A percentile compares a stretch with the other conserved stretches of the same genome.
Conservation (phyloP, 2,113 vertebrate species). For the Arenaria interpres region DNA sequence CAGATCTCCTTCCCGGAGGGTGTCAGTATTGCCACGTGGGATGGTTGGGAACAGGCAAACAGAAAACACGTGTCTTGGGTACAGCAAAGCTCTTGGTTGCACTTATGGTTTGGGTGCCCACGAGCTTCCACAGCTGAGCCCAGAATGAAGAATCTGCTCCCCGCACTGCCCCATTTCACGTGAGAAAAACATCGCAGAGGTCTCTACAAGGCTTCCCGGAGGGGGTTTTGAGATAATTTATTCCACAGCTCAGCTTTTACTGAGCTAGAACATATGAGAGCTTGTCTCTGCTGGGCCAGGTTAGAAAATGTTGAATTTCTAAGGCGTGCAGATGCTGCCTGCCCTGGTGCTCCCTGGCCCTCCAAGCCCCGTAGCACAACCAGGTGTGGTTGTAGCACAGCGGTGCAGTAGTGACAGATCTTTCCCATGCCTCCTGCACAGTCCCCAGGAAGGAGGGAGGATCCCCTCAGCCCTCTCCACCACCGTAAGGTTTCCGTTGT, state of each 20-base stretch:
- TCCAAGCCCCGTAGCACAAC: not conserved
- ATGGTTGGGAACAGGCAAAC: not conserved
- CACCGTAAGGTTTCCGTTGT: fast-evolving
- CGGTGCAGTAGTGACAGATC: not conserved
- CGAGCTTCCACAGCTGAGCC: not conserved
- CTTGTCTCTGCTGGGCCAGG: not conserved
- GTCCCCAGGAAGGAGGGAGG: not conserved
- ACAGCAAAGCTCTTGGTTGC: not conserved
- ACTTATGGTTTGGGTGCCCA: not conserved
- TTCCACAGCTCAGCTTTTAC: not conserved
- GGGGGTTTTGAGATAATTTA: not conserved
- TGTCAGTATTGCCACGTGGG: not conserved
- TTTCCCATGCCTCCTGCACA: fast-evolving
- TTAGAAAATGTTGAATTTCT: not conserved
- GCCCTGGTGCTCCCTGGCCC: not conserved
- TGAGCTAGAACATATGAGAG: fast-evolving
- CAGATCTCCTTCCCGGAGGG: not conserved
- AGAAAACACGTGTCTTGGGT: not conserved
- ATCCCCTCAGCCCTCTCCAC: not conserved
- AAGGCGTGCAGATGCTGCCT: not conserved
- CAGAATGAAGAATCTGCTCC: not conserved
- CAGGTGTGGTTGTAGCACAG: fast-evolving
- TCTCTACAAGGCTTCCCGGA: not conserved
- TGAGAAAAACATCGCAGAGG: fast-evolving
- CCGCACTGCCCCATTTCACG: fast-evolving